Base-by-base conservation (phyloP, 2,888 invertebrate species). In the Hipparchia semele region DNA sequence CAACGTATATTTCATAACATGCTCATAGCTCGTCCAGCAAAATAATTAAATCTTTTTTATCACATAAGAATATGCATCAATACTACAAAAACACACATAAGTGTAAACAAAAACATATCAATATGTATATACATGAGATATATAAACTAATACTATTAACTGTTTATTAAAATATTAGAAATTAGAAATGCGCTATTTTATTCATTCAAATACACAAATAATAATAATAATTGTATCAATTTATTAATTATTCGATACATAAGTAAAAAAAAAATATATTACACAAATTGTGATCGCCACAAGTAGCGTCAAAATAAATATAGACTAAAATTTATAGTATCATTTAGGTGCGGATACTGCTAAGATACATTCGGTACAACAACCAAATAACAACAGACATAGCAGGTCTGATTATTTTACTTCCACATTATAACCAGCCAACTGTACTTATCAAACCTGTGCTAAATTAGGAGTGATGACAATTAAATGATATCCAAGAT, bases 291-390 rank as follows among this genome's bases (percentile, higher is more conserved):
- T 45, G 59, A 65, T 71, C 68, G 68, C 70, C 66, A 73, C 67
- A 64, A 70, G 75, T 76, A 58, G 65, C 79, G 83, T 84, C 82
- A 83, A 86, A 86, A 87, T 85, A 88, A 88, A 86, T 86, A 87
- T 87, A 80, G 79, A 86, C 85, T 86, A 85, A 83, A 82, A 82
- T 85, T 59, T 46, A 56, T 46, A 68, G 58, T 68, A 71, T 39
- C 58, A 71, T 71, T 64, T 67, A 58, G 46, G 68, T 51, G 62
- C 58, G 56, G 66, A 59, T 72, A 70, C 65, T 71, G 73, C 71
- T 59, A 70, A 61, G 78, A 67, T 68, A 75, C 73, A 72, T 74
- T 74, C 73, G 76, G 51, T 68, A 62, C 79, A 78, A 75, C 77
- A 78, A 81, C 79, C 80, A 80, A 81, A 81, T 81, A 82, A 83